Percentiles rank a stretch among this genome's conserved stretches.
Evolutionary conservation across 2,888 invertebrate genomes (phyloP).

Genomic region (Ceraclea dissimilis): DNA sequence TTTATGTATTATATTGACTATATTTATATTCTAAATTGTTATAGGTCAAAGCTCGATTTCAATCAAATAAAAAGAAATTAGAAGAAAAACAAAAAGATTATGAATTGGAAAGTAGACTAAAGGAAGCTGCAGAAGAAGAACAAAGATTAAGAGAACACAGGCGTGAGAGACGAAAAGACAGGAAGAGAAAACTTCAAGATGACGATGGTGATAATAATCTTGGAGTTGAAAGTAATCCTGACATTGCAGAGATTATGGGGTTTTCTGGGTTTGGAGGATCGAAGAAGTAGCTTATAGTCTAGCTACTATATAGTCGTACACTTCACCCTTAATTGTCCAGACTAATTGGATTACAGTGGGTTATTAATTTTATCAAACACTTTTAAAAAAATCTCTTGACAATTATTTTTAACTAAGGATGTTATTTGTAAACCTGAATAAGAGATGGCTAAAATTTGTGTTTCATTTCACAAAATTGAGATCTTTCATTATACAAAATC

Average conservation of each 20-base stretch:
- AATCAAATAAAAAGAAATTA: conserved; percentile 83
- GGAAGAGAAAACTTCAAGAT: conserved; percentile 76
- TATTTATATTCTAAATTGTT: no score
- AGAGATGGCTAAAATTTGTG: no score
- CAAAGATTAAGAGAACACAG: conserved; percentile 76
- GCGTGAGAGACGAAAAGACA: conserved; percentile 81
- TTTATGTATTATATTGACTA: no score
- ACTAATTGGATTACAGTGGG: not conserved
- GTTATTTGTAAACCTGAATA: no score
- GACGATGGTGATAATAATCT: conserved; percentile 46
- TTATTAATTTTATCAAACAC: not conserved
- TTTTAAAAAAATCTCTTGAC: not conserved
- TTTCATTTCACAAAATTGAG: no score
- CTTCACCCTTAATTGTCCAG: no score
- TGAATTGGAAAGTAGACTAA: conserved; percentile 82
- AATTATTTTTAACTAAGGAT: no score
- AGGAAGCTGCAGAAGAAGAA: conserved; percentile 94
- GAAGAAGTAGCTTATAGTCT: conserved; percentile 60
- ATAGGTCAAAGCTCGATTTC: conserved; percentile 80
- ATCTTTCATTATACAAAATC: no score
- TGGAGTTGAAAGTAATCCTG: conserved; percentile 53
- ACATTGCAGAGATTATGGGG: conserved; percentile 89
- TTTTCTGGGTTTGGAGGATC: conserved; percentile 87
- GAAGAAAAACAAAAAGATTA: conserved; percentile 96
- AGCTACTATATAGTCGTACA: no score